Evolutionary conservation across 2,888 invertebrate genomes (phyloP), one percentile per base, ranked within the genome.

Genomic region (Drosophila neonasuta): DNA sequence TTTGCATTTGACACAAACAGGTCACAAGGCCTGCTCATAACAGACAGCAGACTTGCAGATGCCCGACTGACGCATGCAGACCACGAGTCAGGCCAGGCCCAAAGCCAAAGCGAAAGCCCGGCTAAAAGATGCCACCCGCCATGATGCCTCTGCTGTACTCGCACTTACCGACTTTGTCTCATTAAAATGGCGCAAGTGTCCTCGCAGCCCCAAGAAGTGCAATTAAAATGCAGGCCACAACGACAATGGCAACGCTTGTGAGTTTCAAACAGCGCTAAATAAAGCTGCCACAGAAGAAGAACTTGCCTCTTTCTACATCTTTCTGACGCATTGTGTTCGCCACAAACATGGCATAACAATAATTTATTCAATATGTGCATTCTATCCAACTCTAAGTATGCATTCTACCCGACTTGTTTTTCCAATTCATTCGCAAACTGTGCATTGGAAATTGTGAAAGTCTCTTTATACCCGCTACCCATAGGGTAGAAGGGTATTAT

Each of bases 181-280:
- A 77, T 79, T 79, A 77, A 74, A 74, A 79, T 67, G 66, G 63
- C 36, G 60, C 62, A 59, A 55, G 69, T 58, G 56, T 69, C 46
- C 65, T 67, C 41, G 61, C 52, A n/a, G 13, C 34, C 48, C 52
- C 69, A 73, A 77, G 62, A 67, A 68, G 49, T 61, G 68, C 71
- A 80, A 80, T 79, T 79, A 76, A 80, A 76, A 78, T 79, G 68
- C 80, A 77, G 71, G 57, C 64, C 66, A 61, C 64, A 73, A 20
- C 59, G 46, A 72, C 77, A 66, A 74, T 56, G 74, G 42, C 54
- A 45, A 51, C 57, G 61, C 56, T 60, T 61, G 17, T 45, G 58
- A 46, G 52, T 59, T 50, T 59, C 41, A 58, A 67, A 52, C 55
- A 60, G 61, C 42, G 58, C 52, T 49, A 42, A 54, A 69, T 56